Conservation (phyloP, 2,888 invertebrate species). For the Bimastos eiseni region DNA sequence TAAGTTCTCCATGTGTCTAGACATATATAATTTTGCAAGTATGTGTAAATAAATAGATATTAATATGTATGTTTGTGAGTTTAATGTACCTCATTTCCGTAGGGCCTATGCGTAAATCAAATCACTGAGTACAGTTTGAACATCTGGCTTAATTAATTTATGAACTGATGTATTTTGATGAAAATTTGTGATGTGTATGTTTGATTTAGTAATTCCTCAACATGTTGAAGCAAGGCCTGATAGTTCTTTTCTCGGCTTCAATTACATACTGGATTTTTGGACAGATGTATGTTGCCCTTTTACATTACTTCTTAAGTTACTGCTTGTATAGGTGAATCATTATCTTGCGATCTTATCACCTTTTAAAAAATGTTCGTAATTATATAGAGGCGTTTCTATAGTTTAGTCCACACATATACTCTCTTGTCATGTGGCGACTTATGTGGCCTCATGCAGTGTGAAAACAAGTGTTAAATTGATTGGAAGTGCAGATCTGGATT, state of each 20-base stretch:
- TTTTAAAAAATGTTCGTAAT: too few relatives aligned
- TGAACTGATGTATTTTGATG: neutral
- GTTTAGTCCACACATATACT: too few relatives aligned
- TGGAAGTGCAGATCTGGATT: too few relatives aligned
- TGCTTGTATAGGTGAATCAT: neutral
- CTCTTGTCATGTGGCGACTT: too few relatives aligned
- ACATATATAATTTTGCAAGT: too few relatives aligned
- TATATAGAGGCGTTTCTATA: too few relatives aligned
- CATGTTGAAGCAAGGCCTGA: conserved; percentile 24
- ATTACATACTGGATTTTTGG: neutral
- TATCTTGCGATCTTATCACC: neutral
- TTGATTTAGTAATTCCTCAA: neutral
- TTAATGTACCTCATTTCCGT: too few relatives aligned
- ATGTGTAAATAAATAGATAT: too few relatives aligned
- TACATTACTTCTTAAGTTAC: neutral
- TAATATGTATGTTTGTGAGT: too few relatives aligned
- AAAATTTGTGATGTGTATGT: neutral
- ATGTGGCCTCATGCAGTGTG: too few relatives aligned
- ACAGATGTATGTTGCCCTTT: neutral
- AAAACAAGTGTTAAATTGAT: too few relatives aligned
- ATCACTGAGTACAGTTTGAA: neutral
- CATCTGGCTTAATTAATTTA: neutral
- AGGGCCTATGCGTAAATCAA: neutral
- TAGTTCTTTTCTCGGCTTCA: neutral
- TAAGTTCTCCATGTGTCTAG: too few relatives aligned